These are phyloP conservation scores for Eufriesea mexicana DNA, from an alignment of 1,140 invertebrate genomes.

Conservation along the genomic window DNA sequence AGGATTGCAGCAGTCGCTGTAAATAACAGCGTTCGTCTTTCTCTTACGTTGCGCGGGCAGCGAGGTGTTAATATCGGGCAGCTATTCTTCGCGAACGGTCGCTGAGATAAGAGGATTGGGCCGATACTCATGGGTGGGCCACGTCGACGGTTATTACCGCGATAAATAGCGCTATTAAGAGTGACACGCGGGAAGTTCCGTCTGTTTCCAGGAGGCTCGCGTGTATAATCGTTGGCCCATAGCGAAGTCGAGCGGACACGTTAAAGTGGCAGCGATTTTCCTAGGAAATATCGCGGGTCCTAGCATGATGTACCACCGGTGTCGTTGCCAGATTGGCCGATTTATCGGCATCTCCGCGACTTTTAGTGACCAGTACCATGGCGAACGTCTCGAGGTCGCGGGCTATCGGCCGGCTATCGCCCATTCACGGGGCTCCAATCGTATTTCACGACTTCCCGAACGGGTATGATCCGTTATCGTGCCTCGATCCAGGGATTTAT, in stretches of 20 bases:
- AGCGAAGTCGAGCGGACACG: background rate
- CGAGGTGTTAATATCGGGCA: conserved; percentile 39
- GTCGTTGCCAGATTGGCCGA: conserved; percentile 41
- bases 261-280: conserved; percentile 51
- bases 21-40: conserved; percentile 34
- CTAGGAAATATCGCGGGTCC: conserved; percentile 44
- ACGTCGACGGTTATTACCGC: conserved; percentile 52
- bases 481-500: conserved; percentile 29
- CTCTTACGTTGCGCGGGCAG: conserved; percentile 10
- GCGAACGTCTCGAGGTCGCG: background rate
- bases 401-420: conserved; percentile 36
- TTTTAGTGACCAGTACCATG: background rate
- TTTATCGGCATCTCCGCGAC: conserved; percentile 42
- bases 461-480: conserved; percentile 1
- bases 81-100: conserved; percentile 35
- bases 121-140: conserved; percentile 28
- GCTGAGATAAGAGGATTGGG: conserved; percentile 61
- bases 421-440: conserved; percentile 36
- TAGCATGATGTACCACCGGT: conserved; percentile 42
- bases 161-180: conserved; percentile 67
- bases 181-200: conserved; percentile 56
- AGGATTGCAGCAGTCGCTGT: background rate
- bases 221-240: background rate
- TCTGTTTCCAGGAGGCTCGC: conserved; percentile 24
- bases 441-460: conserved; percentile 48